Base-by-base conservation (phyloP, 2,113 vertebrate species). In the Asarcornis scutulata region DNA sequence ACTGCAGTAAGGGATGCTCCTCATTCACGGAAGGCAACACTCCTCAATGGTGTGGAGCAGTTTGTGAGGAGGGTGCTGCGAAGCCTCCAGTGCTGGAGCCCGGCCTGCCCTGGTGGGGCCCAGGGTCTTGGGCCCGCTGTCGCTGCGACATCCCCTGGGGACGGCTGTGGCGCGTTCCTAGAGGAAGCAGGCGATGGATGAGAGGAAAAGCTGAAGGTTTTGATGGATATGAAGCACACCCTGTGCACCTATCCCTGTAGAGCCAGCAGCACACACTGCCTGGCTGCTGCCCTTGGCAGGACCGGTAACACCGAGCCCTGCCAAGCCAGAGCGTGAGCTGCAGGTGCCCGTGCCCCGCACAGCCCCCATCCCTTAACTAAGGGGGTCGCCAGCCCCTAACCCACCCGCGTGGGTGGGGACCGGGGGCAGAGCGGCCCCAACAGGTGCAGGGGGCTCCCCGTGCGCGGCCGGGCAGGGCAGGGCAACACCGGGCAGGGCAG, bases 141-240 rank as follows among this genome's bases (percentile, higher is more conserved):
- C 7, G 50, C 60, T 62, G 62, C 40, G 36, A 8, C 7, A 38
- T 26, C 38, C 16, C 36, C 17, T 5, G 5, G 31, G 17, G 31
- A 18, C 5, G 32, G 48, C 14, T 0, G 4, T 13, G 2, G 44
- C 13, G 23, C 0, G 7, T 15, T 21, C 42, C 32, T 22, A 13
- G 31, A 34, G 48, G 52, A 56, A 53, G 22, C 14, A 68, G 48
- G 32, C 20, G 4, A 46, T 11, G 32, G 46, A 31, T 17, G 21
- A 31, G 32, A 16, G 56, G 15, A 79, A 69, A 32, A 32, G 44
- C 22, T 34, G 21, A 6, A 12, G 3, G 36, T 36, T 18, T 1
- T 34, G 2, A 16, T 14, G 3, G 23, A 1, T 21, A 22, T 31
- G n/a, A 83, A 36, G 16, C 27, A 36, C 0, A 1, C 2, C 5